phyloP scores from a whole-genome alignment of 2,888 invertebrate species.

The Harpagoxenus sublaevis region DNA sequence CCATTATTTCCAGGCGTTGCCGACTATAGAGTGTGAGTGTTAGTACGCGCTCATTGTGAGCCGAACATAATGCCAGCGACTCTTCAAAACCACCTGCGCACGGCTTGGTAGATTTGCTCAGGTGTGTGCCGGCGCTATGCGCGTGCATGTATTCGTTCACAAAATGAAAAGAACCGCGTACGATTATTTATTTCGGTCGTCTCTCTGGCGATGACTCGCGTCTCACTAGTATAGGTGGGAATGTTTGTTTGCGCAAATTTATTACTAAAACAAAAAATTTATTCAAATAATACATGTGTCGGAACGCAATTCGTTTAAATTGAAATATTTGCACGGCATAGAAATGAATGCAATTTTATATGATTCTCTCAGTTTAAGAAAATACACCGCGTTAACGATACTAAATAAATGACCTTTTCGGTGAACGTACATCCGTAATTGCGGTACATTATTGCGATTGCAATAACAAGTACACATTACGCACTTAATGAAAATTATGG shows the following conservation, averaged over 20 bases:
- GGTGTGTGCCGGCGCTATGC: slow-evolving; percentile 57
- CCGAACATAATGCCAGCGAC: slow-evolving; percentile 67
- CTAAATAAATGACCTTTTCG: not conserved
- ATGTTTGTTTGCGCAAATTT: not conserved
- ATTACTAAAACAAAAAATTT: slow-evolving; percentile 13
- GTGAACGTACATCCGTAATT: not conserved
- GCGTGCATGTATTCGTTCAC: slow-evolving; percentile 30
- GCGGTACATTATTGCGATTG: not conserved
- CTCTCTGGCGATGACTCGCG: not conserved
- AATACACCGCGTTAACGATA: not conserved
- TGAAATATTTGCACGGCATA: not conserved
- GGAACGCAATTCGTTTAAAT: not conserved
- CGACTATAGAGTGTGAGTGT: slow-evolving; percentile 47
- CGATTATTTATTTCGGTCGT: slow-evolving; percentile 11
- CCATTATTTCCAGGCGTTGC: slow-evolving; percentile 79
- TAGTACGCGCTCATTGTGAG: slow-evolving; percentile 73
- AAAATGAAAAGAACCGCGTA: slow-evolving; percentile 27
- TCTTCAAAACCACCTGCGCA: slow-evolving; percentile 70
- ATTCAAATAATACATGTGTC: not conserved
- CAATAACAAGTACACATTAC: slow-evolving; percentile 28
- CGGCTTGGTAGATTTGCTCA: slow-evolving; percentile 58
- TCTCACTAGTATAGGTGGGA: not conserved
- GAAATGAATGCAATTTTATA: slow-evolving; percentile 5
- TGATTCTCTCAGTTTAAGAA: slow-evolving; percentile 6
- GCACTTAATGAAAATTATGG: slow-evolving; percentile 47